These are phyloP conservation scores for Notodonta ziczac DNA, from an alignment of 2,888 invertebrate genomes.

Conservation along the genomic window DNA sequence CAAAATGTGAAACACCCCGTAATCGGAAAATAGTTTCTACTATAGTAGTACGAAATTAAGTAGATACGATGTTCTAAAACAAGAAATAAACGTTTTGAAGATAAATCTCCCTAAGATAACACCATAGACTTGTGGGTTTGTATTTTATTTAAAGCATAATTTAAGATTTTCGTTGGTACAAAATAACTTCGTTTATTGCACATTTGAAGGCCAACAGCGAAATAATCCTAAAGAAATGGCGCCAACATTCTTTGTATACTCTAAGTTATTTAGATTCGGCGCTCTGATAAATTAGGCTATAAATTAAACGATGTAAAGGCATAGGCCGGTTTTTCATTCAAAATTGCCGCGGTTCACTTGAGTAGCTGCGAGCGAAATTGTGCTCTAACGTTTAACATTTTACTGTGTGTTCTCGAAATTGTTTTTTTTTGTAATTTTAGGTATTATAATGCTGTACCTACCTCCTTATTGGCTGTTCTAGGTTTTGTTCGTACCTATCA, in stretches of 20 bases:
- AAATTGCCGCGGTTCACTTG: constrained; percentile 48
- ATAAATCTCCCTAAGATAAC: too few species aligned
- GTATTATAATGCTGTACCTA: too few species aligned
- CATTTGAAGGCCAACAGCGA: neutral
- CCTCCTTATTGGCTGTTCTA: too few species aligned
- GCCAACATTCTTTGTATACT: constrained; percentile 43
- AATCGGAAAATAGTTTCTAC: too few species aligned
- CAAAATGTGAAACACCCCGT: too few species aligned
- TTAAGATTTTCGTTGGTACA: neutral
- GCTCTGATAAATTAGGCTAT: constrained; percentile 67
- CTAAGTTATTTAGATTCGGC: constrained; percentile 39
- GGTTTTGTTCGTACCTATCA: too few species aligned
- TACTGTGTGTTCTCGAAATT: constrained; percentile 33
- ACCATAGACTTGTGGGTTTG: neutral
- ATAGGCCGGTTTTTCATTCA: constrained; percentile 54
- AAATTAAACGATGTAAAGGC: constrained; percentile 58
- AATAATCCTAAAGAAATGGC: constrained; percentile 26
- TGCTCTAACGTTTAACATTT: constrained; percentile 23
- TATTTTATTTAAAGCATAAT: constrained; percentile 2
- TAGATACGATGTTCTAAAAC: too few species aligned
- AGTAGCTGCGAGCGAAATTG: constrained; percentile 39
- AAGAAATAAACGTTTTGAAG: too few species aligned
- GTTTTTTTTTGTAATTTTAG: too few species aligned
- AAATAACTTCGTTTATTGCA: constrained; percentile 1
- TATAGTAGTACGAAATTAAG: too few species aligned